phyloP scores from a whole-genome alignment of 2,888 invertebrate genomes.

The Alloplasta piceator region DNA sequence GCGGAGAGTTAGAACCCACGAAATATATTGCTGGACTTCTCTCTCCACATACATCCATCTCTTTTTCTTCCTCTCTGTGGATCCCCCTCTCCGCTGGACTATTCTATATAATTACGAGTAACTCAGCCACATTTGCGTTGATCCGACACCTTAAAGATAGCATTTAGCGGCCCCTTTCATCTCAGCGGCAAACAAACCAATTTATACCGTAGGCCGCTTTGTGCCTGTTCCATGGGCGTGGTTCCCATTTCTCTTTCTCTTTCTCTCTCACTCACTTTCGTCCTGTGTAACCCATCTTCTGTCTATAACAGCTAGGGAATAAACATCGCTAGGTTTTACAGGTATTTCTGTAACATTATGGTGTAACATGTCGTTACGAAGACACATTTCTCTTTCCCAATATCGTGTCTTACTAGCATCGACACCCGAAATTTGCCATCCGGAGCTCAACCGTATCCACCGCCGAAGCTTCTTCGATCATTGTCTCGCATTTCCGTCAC shows the following conservation, averaged over 20 bases:
- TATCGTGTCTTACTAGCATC: not conserved
- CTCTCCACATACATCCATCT: constrained; percentile 26
- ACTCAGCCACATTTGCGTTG: constrained; percentile 84
- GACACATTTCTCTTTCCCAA: too few species aligned
- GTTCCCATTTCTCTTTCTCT: constrained; percentile 67
- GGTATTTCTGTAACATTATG: constrained; percentile 16
- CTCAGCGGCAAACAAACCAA: constrained; percentile 84
- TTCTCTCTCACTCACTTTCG: constrained; percentile 20
- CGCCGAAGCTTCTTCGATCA: constrained; percentile 3
- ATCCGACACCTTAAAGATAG: constrained; percentile 84
- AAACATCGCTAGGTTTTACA: constrained; percentile 21
- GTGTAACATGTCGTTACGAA: not conserved
- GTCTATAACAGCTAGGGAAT: constrained; percentile 44
- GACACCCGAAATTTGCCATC: too few species aligned
- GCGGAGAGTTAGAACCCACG: constrained; percentile 43
- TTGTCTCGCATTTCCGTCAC: constrained; percentile 41
- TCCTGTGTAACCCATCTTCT: constrained; percentile 48
- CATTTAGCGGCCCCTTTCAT: constrained; percentile 84
- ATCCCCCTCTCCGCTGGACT: constrained; percentile 69
- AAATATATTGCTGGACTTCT: constrained; percentile 28
- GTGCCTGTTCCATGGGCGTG: constrained; percentile 84
- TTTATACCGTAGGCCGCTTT: constrained; percentile 84
- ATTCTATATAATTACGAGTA: constrained; percentile 84
- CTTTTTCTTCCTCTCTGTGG: constrained; percentile 53
- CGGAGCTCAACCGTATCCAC: not conserved